Evolutionary conservation across 2,888 invertebrate genomes (phyloP), one percentile per base, ranked within the genome.

Genomic region (Julus scanicus): DNA sequence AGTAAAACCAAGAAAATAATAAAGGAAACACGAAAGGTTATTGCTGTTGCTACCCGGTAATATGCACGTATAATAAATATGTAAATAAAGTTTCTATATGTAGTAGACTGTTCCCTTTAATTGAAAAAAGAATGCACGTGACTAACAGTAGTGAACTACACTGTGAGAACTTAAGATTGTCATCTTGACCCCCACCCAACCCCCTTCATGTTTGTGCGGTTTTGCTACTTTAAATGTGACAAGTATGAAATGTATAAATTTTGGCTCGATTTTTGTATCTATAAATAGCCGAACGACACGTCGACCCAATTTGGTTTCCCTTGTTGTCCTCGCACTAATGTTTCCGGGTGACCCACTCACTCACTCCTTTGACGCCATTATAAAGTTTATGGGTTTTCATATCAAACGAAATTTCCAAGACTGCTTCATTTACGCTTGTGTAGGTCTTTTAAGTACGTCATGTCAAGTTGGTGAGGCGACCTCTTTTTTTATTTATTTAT

Each of bases 311-410:
- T 57, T 17, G 57, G 57, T 57, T 57, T 57, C 57, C 57, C 15
- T 4, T 13, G 15, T 63, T 63, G 63, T 63, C 63, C 63, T 63
- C 20, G 63, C 20, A 20, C 63, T n/a, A 63, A 63, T 63, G 63
- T 63, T 63, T 63, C 63, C 63, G 63, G 63, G 63, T 63, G 63
- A 63, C 63, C 63, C 63, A 63, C 63, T 63, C 63, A 49, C 49
- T 49, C 49, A 63, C 63, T 63, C n/a, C 20, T n/a, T 63, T 20
- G 63, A 63, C 63, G 63, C 63, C 63, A 20, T 63, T 63, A 63
- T 20, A 63, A n/a, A 63, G 63, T 63, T 63, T 63, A 63, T 63
- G 63, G 57, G 63, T 63, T 63, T n/a, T 9, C 63, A 63, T 63
- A 63, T 63, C 63, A 63, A 63, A 63, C 63, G n/a, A 63, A 63